Evolutionary conservation across 2,797 vertebrate genomes (phyloP).

Genomic region (Phylloscopus collybita): DNA sequence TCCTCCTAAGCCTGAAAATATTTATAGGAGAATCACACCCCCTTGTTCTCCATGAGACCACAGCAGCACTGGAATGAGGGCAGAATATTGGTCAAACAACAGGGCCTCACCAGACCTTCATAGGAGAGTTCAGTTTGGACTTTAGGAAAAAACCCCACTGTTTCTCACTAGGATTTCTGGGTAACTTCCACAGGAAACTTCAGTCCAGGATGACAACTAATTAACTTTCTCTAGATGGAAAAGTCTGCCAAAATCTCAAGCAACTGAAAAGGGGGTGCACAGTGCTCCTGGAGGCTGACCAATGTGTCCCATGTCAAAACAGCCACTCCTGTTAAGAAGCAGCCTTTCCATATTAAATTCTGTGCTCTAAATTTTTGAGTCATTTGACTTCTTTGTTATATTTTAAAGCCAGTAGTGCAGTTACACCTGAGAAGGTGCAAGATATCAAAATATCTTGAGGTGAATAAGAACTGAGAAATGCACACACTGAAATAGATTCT

Average conservation of each 20-base stretch:
- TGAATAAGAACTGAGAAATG: not conserved
- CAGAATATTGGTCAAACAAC: not conserved
- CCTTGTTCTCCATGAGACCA: not conserved
- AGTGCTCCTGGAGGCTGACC: not conserved
- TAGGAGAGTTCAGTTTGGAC: accelerated
- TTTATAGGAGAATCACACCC: not conserved
- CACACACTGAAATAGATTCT: not conserved
- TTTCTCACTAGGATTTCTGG: not conserved
- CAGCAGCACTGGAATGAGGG: not conserved
- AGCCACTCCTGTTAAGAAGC: not conserved
- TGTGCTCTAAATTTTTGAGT: not conserved
- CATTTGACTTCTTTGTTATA: accelerated
- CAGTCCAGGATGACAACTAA: not conserved
- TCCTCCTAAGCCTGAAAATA: not conserved
- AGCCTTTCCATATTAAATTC: not conserved
- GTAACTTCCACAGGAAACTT: not conserved
- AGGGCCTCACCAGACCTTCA: not conserved
- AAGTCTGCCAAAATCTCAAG: not conserved
- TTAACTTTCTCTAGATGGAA: not conserved
- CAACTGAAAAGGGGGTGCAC: not conserved
- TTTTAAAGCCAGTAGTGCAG: not conserved
- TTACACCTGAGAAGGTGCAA: not conserved
- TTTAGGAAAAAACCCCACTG: accelerated
- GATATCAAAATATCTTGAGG: not conserved
- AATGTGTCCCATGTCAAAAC: not conserved